Evolutionary conservation across 2,888 invertebrate species (phyloP).

Genomic region (Andrena camellia): DNA sequence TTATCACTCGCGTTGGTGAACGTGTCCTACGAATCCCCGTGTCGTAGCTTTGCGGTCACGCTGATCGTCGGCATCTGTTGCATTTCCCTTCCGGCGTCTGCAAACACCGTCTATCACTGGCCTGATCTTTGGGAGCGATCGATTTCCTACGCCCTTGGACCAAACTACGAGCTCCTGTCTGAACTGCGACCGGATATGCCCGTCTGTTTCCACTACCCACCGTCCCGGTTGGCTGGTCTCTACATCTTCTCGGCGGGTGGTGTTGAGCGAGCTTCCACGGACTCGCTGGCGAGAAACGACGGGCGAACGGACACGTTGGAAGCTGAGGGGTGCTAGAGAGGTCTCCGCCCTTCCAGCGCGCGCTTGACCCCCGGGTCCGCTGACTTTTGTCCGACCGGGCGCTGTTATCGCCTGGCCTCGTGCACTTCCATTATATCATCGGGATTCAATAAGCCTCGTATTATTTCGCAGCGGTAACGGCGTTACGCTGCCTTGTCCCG

Average conservation of each 20-base stretch:
- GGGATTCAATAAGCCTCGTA: conserved; percentile 62
- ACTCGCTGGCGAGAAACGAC: conserved; percentile 25
- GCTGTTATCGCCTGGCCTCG: conserved; percentile 55
- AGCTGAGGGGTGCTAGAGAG: too few relatives aligned
- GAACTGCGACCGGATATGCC: conserved; percentile 8
- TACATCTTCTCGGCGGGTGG: conserved; percentile 53
- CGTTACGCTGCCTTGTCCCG: conserved; percentile 46
- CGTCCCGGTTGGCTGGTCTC: conserved; percentile 6
- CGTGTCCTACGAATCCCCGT: conserved; percentile 27
- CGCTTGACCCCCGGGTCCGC: background rate
- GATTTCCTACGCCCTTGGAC: conserved; percentile 17
- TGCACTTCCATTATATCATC: conserved; percentile 63
- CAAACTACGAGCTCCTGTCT: background rate
- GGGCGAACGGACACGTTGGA: background rate
- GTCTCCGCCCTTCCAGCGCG: too few relatives aligned
- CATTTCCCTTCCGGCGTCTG: conserved; percentile 46
- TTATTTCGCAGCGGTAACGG: conserved; percentile 66
- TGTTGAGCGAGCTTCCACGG: background rate
- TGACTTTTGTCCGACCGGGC: conserved; percentile 9
- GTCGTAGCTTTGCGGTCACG: conserved; percentile 16
- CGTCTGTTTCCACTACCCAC: background rate
- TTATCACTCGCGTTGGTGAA: conserved; percentile 3
- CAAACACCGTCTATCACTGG: conserved; percentile 53
- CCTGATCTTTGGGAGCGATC: conserved; percentile 61
- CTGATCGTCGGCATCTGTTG: conserved; percentile 48